Percentiles rank a stretch among this genome's conserved stretches.
These are phyloP conservation scores for Dicerorhinus sumatrensis DNA, from an alignment of 2,113 vertebrate species.

Conservation along the genomic window DNA sequence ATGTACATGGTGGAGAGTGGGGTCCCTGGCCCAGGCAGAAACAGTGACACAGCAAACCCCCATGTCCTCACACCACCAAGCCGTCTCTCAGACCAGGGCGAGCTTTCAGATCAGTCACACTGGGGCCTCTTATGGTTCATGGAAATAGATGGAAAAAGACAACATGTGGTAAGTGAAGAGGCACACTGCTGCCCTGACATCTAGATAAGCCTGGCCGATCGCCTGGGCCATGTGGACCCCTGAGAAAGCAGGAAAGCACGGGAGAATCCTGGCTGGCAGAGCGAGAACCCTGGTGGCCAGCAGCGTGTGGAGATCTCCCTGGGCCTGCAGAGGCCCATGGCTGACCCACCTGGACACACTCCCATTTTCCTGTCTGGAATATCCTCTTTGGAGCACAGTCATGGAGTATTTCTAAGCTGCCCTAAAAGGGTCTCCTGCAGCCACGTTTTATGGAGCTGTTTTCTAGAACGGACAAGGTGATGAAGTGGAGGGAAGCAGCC, in stretches of 20 bases:
- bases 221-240: neutral
- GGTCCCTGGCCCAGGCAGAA: conserved; percentile 76
- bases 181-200: neutral
- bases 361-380: neutral
- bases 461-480: neutral
- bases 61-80: conserved; percentile 72
- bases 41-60: conserved; percentile 80
- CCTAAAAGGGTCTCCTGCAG: neutral
- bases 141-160: neutral
- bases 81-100: conserved; percentile 37
- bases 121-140: rapidly evolving
- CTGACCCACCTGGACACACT: neutral
- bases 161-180: neutral
- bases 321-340: neutral
- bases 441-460: too few relatives aligned
- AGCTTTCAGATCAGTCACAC: neutral
- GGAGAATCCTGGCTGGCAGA: too few relatives aligned
- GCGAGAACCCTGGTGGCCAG: neutral
- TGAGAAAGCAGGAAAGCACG: neutral
- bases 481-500: too few relatives aligned
- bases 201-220: neutral
- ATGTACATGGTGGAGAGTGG: conserved; percentile 72
- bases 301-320: rapidly evolving
- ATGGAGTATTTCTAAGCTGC: neutral
- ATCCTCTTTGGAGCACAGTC: neutral